Evolutionary conservation across 2,113 vertebrate genomes (phyloP).

Genomic region (Tringa solitaria): DNA sequence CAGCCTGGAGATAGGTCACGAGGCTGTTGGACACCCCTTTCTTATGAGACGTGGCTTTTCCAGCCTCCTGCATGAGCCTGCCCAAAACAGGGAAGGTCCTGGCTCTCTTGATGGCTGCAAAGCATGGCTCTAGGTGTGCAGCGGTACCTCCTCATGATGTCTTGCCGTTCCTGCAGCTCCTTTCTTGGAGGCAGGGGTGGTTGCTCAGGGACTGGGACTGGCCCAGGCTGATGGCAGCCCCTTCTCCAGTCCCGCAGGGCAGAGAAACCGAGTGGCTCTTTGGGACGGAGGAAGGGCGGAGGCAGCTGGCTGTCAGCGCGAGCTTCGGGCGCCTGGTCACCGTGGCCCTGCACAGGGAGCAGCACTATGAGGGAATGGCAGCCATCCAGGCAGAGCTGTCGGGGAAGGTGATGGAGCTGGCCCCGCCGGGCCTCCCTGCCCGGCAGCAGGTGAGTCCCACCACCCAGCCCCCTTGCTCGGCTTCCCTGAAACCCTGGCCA

Average conservation of each 20-base stretch:
- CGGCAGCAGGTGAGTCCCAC: constrained; percentile 83
- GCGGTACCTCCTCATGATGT: neutral
- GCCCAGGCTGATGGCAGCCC: neutral
- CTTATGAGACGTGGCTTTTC: neutral
- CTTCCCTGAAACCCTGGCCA: neutral
- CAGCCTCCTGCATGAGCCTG: neutral
- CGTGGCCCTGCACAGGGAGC: constrained; percentile 90
- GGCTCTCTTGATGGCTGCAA: neutral
- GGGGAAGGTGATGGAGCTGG: constrained; percentile 92
- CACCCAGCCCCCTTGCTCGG: rapidly evolving
- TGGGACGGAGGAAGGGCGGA: constrained; percentile 85
- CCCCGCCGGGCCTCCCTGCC: constrained; percentile 83
- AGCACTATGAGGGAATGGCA: constrained; percentile 88
- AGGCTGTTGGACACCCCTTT: neutral
- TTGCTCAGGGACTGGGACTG: rapidly evolving
- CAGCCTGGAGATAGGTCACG: neutral
- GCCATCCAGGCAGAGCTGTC: constrained; percentile 90
- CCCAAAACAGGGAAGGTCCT: neutral
- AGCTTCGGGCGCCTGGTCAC: constrained; percentile 86
- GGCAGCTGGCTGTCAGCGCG: constrained; percentile 85
- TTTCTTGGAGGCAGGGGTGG: neutral
- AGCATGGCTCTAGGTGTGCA: rapidly evolving
- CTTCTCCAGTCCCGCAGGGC: constrained; percentile 88
- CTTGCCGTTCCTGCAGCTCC: neutral
- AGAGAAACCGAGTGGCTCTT: constrained; percentile 95